Evolutionary conservation across 2,888 invertebrate species (phyloP).

Genomic region (Thymelicus sylvestris): DNA sequence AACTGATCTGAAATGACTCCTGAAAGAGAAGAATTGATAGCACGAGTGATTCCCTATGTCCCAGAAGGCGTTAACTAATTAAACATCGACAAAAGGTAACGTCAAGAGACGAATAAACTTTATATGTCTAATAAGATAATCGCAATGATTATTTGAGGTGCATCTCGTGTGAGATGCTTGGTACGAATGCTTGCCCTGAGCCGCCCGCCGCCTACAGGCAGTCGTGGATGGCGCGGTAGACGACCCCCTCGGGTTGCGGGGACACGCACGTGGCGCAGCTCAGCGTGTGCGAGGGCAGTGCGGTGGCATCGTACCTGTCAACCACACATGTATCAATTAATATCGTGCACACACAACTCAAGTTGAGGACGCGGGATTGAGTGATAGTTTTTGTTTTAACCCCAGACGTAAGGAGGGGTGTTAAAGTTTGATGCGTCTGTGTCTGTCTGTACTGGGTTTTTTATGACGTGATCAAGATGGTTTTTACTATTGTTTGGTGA

Average conservation of each 20-base stretch:
- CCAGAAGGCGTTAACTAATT: conserved; percentile 25
- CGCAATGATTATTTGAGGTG: conserved; percentile 7
- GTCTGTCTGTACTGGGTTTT: too few species aligned
- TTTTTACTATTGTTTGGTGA: too few species aligned
- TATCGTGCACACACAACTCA: too few species aligned
- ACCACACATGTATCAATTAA: too few species aligned
- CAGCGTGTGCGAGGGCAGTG: conserved; percentile 48
- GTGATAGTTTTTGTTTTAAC: too few species aligned
- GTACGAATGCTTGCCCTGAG: conserved; percentile 31
- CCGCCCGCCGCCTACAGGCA: conserved; percentile 52
- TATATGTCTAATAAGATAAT: conserved; percentile 17
- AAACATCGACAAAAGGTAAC: conserved; percentile 31
- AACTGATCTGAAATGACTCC: conserved; percentile 4
- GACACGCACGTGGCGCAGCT: conserved; percentile 65
- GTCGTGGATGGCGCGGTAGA: conserved; percentile 57
- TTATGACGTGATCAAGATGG: too few species aligned
- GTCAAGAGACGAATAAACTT: conserved; percentile 24
- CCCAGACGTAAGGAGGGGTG: too few species aligned
- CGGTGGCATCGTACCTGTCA: conserved; percentile 45
- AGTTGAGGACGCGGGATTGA: too few species aligned
- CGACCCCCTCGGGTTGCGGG: conserved; percentile 55
- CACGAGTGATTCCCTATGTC: conserved; percentile 3
- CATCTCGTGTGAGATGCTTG: conserved; percentile 20
- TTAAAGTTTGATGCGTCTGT: too few species aligned
- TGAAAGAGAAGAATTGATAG: conserved; percentile 20